These are phyloP conservation scores for Amaurobius ferox DNA, from an alignment of 2,888 invertebrate genomes.

Conservation along the genomic window DNA sequence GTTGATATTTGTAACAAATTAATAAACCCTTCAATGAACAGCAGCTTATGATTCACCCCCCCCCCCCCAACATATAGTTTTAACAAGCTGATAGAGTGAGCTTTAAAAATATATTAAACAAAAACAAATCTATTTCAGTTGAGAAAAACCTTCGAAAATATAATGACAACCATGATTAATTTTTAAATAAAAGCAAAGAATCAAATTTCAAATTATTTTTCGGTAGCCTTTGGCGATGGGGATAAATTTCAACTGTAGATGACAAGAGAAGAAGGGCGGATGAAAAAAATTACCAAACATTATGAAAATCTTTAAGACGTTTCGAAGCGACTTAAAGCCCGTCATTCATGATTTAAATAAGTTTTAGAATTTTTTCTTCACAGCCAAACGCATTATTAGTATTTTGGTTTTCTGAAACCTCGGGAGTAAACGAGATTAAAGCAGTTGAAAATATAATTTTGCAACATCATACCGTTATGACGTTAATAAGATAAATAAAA, in stretches of 20 bases:
- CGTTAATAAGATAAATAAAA: slow-evolving; percentile 69
- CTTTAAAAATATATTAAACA: too few species aligned
- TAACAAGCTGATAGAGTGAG: too few species aligned
- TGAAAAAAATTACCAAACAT: slow-evolving; percentile 13
- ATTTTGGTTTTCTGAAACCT: slow-evolving; percentile 43
- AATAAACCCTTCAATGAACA: too few species aligned
- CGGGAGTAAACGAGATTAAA: slow-evolving; percentile 58
- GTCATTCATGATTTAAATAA: slow-evolving; percentile 67
- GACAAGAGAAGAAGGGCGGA: slow-evolving; percentile 46
- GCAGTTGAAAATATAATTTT: slow-evolving; percentile 61
- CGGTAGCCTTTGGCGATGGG: slow-evolving; percentile 42
- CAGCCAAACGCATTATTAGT: slow-evolving; percentile 15
- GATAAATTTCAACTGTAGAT: slow-evolving; percentile 39
- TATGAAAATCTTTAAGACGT: slow-evolving; percentile 35
- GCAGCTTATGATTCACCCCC: too few species aligned
- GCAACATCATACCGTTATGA: slow-evolving; percentile 59
- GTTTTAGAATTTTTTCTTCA: slow-evolving; percentile 34
- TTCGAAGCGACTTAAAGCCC: slow-evolving; percentile 51
- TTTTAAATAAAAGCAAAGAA: slow-evolving; percentile 38
- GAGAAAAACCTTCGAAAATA: too few species aligned
- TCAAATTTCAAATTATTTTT: slow-evolving; percentile 47
- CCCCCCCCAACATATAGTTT: too few species aligned
- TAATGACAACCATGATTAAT: slow-evolving; percentile 33
- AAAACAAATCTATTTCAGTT: too few species aligned
- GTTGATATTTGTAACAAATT: too few species aligned